Percentiles rank a stretch among this genome's conserved stretches.
Conservation (phyloP, 2,888 invertebrate species). For the Sphaerophoria taeniata region DNA sequence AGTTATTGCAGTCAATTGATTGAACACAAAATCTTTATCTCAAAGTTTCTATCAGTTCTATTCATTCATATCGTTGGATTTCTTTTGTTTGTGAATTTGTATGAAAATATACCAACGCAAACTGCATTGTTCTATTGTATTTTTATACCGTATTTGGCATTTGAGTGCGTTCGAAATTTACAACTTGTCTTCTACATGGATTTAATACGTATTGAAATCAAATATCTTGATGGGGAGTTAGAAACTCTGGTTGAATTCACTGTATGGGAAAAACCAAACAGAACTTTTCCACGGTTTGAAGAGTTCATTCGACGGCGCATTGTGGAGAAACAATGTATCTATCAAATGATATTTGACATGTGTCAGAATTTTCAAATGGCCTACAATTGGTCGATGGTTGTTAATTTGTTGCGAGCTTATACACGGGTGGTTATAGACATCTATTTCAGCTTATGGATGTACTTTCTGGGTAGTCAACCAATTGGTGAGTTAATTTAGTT, state of each 20-base stretch:
- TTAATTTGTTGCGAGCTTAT: constrained; percentile 77
- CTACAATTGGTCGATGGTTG: constrained; percentile 77
- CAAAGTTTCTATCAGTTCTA: background rate
- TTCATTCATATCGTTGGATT: background rate
- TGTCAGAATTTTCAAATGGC: constrained; percentile 75
- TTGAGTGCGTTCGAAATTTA: constrained; percentile 22
- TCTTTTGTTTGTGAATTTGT: background rate
- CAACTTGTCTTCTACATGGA: constrained; percentile 61
- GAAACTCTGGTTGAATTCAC: constrained; percentile 77
- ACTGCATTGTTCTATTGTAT: background rate
- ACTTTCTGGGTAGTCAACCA: background rate
- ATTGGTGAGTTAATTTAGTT: constrained; percentile 41
- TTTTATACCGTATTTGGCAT: background rate
- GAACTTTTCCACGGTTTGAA: constrained; percentile 77
- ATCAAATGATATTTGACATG: constrained; percentile 77
- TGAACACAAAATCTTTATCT: constrained; percentile 35
- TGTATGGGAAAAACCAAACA: constrained; percentile 74
- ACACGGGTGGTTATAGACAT: constrained; percentile 78
- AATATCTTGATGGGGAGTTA: constrained; percentile 77
- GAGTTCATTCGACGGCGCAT: constrained; percentile 77
- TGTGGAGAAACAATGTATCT: constrained; percentile 77
- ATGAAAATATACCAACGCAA: background rate
- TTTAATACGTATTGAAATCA: constrained; percentile 77
- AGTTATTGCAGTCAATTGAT: constrained; percentile 13
- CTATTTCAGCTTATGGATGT: constrained; percentile 76